Evolutionary conservation across 2,797 vertebrate genomes (phyloP).

Genomic region (Etheostoma perlongum): DNA sequence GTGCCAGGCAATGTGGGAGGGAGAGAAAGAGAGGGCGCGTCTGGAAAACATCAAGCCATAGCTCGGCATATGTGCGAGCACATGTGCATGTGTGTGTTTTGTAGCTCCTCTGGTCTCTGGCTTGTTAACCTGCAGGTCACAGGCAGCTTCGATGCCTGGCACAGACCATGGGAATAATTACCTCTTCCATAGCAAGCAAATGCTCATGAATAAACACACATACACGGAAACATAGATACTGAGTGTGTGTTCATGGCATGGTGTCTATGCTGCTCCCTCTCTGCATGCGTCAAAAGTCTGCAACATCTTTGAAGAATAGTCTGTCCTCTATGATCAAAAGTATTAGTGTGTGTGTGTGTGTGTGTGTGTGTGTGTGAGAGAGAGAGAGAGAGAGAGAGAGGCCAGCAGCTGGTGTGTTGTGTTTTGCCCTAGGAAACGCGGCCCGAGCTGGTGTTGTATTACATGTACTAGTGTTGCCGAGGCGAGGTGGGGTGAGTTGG

Average conservation of each 20-base stretch:
- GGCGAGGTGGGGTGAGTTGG: conserved; percentile 61
- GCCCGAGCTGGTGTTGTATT: conserved; percentile 69
- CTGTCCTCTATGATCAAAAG: conserved; percentile 48
- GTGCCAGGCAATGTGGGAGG: conserved; percentile 74
- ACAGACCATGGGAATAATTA: conserved; percentile 73
- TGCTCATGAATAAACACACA: conserved; percentile 61
- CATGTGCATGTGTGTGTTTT: conserved; percentile 45
- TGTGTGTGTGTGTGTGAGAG: conserved; percentile 4
- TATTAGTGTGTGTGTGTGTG: conserved; percentile 5
- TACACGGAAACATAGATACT: conserved; percentile 38
- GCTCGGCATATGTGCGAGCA: conserved; percentile 51
- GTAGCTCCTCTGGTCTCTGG: conserved; percentile 72
- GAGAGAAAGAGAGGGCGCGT: conserved; percentile 60
- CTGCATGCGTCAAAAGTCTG: neutral
- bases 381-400: conserved; percentile 30
- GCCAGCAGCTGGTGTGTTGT: conserved; percentile 75
- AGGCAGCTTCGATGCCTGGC: conserved; percentile 77
- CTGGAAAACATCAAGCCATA: conserved; percentile 81
- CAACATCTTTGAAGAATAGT: conserved; percentile 24
- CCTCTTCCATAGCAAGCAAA: conserved; percentile 60
- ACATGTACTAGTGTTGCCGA: conserved; percentile 60
- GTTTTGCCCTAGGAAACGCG: conserved; percentile 70
- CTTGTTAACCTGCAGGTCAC: conserved; percentile 83
- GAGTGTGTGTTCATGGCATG: conserved; percentile 1
- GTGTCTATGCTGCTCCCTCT: conserved; percentile 3